Conservation (phyloP, 2,888 invertebrate genomes). For the Pogonocherus hispidulus region DNA sequence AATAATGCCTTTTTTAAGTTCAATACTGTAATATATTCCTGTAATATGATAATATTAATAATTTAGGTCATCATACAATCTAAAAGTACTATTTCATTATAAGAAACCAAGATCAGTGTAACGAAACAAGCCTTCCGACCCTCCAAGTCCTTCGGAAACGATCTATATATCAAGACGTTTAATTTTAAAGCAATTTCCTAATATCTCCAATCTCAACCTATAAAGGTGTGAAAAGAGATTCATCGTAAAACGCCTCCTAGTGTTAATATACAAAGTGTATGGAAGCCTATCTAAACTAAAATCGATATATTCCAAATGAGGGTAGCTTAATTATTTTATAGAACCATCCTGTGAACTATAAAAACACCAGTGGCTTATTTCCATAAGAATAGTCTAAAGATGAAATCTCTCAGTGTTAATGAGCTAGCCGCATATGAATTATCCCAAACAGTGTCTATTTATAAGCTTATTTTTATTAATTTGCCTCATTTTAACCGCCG, state of each 20-base stretch:
- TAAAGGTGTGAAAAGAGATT: constrained; percentile 53
- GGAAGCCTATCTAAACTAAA: constrained; percentile 36
- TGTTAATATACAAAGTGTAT: constrained; percentile 48
- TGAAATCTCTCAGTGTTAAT: constrained; percentile 8
- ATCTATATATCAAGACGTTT: constrained; percentile 37
- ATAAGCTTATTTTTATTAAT: neutral
- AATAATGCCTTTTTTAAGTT: no score
- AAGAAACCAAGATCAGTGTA: neutral
- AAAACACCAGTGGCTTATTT: constrained; percentile 59
- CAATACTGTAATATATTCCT: no score
- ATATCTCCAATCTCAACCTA: constrained; percentile 44
- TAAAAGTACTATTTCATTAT: neutral
- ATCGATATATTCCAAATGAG: constrained; percentile 56
- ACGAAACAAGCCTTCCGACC: constrained; percentile 1
- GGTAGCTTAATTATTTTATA: constrained; percentile 61
- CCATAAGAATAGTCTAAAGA: constrained; percentile 53
- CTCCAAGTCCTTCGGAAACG: constrained; percentile 22
- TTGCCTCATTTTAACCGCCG: neutral
- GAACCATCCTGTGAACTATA: constrained; percentile 52
- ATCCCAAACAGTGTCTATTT: neutral
- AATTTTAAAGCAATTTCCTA: constrained; percentile 35
- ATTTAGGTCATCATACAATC: no score
- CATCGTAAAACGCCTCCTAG: constrained; percentile 49
- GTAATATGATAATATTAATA: no score
- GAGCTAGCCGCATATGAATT: constrained; percentile 30